phyloP scores from a whole-genome alignment of 2,113 vertebrate genomes.

The Phainopepla nitens region DNA sequence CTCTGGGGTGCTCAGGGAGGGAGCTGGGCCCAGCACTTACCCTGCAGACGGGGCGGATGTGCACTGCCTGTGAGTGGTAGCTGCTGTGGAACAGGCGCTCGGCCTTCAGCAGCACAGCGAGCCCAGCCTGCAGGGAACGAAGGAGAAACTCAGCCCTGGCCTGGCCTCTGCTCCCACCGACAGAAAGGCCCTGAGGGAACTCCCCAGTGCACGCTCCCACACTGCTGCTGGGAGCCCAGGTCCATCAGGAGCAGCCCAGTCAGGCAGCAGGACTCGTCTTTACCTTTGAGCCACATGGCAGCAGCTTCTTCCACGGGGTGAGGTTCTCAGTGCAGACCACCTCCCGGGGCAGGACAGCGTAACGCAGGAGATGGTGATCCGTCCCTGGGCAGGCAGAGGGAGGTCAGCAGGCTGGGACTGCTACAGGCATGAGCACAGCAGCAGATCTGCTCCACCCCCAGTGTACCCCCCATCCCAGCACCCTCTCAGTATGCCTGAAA shows the following conservation, averaged over 20 bases:
- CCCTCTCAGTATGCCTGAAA: not conserved
- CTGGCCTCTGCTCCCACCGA: not conserved
- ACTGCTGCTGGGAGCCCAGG: not conserved
- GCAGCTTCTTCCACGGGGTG: constrained; percentile 97
- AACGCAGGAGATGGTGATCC: constrained; percentile 87
- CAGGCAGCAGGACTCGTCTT: not conserved
- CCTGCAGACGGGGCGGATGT: constrained; percentile 89
- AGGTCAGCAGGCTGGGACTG: not conserved
- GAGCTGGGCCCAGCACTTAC: constrained; percentile 49
- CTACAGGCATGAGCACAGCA: not conserved
- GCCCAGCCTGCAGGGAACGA: constrained; percentile 80
- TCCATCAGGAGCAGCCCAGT: fast-evolving
- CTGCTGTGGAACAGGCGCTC: constrained; percentile 97
- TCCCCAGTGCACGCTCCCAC: fast-evolving
- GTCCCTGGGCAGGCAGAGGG: constrained; percentile 74
- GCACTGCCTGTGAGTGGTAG: constrained; percentile 93
- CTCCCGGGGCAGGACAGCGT: constrained; percentile 90
- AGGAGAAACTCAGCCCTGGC: not conserved
- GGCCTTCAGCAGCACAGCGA: constrained; percentile 90
- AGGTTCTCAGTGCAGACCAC: constrained; percentile 97
- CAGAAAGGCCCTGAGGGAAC: not conserved
- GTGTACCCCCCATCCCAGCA: not conserved
- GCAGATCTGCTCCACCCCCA: not conserved
- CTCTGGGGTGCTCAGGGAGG: not conserved
- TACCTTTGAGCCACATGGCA: constrained; percentile 96